Evolutionary conservation across 1,140 invertebrate species (phyloP).

Genomic region (Heliconius hewitsoni): DNA sequence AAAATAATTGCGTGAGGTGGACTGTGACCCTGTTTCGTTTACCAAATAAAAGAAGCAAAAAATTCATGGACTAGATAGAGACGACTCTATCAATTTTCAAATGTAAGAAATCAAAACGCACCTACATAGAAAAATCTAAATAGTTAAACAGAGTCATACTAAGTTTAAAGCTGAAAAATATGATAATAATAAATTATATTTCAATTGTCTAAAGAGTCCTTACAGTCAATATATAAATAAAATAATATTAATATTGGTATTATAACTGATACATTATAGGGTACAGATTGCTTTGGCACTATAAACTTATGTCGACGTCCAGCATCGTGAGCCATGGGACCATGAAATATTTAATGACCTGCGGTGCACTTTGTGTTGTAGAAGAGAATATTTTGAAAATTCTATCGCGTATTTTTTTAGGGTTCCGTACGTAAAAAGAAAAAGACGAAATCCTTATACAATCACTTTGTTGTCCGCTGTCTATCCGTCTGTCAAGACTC

Average conservation of each 20-base stretch:
- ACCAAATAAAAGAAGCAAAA: too few relatives aligned
- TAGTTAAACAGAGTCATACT: neutral
- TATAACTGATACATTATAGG: slow-evolving; percentile 20
- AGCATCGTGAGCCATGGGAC: slow-evolving; percentile 33
- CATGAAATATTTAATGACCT: slow-evolving; percentile 41
- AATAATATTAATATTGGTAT: slow-evolving; percentile 8
- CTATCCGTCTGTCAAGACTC: too few relatives aligned
- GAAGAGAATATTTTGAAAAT: slow-evolving; percentile 9
- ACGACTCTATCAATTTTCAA: too few relatives aligned
- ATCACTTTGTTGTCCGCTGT: too few relatives aligned
- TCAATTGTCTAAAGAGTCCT: neutral
- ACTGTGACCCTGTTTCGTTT: too few relatives aligned
- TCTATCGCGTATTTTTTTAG: neutral
- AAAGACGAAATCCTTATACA: too few relatives aligned
- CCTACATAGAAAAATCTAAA: neutral
- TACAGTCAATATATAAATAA: neutral
- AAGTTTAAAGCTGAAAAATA: neutral
- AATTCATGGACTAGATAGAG: too few relatives aligned
- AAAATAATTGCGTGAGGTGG: too few relatives aligned
- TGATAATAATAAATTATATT: neutral
- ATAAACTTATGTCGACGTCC: slow-evolving; percentile 46
- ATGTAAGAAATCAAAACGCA: too few relatives aligned
- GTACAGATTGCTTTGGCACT: slow-evolving; percentile 58
- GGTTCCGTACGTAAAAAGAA: too few relatives aligned
- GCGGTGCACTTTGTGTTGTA: slow-evolving; percentile 29